phyloP scores from a whole-genome alignment of 2,797 vertebrate species.

The Acanthurus tractus region DNA sequence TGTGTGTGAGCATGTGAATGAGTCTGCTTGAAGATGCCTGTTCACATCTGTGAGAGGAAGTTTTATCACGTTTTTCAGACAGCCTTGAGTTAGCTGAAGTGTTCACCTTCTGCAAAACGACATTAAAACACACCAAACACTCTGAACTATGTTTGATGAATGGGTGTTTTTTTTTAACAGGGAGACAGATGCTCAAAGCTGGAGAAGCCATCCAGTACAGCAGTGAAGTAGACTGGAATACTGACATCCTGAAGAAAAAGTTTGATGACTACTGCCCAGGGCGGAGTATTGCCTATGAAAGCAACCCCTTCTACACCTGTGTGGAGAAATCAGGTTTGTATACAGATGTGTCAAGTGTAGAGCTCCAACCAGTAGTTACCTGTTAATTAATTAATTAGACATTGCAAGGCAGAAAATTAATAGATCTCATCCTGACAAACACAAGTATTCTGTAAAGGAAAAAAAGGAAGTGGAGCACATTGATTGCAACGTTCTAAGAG shows the following conservation, averaged over 20 bases:
- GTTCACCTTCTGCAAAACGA: not conserved
- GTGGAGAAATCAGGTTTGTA: constrained; percentile 83
- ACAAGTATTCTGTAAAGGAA: not conserved
- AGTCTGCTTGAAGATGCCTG: not conserved
- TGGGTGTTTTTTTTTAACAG: constrained; percentile 66
- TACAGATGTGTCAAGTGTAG: not conserved
- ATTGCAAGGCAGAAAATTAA: not conserved
- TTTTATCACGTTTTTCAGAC: not conserved
- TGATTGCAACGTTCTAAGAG: not conserved
- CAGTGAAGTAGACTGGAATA: constrained; percentile 69
- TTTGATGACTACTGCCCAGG: constrained; percentile 82
- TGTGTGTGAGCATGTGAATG: constrained; percentile 6
- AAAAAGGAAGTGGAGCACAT: not conserved
- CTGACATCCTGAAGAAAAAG: constrained; percentile 77
- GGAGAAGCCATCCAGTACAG: constrained; percentile 69
- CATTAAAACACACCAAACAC: too few species aligned
- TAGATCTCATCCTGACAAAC: not conserved
- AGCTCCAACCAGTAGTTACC: not conserved
- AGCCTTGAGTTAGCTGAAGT: not conserved
- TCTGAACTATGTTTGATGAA: not conserved
- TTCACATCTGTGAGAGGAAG: constrained; percentile 12
- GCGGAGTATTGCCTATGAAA: constrained; percentile 68
- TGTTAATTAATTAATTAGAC: not conserved
- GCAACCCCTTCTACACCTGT: constrained; percentile 87
- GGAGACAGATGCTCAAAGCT: constrained; percentile 73